These are phyloP conservation scores for Liopterus haemorrhoidalis DNA, from an alignment of 2,888 invertebrate genomes.

Conservation along the genomic window DNA sequence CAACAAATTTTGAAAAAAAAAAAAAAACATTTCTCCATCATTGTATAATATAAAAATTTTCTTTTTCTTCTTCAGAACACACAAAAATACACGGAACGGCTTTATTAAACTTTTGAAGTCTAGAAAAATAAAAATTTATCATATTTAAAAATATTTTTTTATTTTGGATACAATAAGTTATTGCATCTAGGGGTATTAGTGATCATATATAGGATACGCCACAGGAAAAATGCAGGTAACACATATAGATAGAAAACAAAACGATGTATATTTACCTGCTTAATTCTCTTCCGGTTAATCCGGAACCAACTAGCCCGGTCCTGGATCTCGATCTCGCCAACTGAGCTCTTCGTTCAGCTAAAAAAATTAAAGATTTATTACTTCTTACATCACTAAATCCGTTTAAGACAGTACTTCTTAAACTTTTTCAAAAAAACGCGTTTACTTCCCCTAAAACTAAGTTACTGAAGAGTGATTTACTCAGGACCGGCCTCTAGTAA, in stretches of 20 bases:
- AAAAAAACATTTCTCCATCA: too few species aligned
- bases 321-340: constrained; percentile 81
- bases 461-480: too few species aligned
- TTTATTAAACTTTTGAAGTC: too few species aligned
- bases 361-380: constrained; percentile 35
- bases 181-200: neutral
- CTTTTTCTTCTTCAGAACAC: too few species aligned
- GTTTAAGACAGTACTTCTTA: neutral
- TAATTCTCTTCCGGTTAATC: constrained; percentile 60
- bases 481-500: too few species aligned
- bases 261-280: constrained; percentile 54
- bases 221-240: neutral
- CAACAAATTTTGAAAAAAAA: too few species aligned
- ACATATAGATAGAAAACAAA: constrained; percentile 3
- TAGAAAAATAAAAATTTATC: too few species aligned
- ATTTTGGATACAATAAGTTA: neutral
- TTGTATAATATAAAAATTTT: too few species aligned
- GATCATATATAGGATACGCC: neutral
- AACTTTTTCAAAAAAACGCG: neutral
- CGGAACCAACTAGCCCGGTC: constrained; percentile 62
- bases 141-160: neutral
- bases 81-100: too few species aligned
- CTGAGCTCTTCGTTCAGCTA: constrained; percentile 87
- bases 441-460: constrained; percentile 5
- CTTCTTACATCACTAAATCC: neutral